phyloP scores from a whole-genome alignment of 2,797 vertebrate species.

The Podarcis siculus region DNA sequence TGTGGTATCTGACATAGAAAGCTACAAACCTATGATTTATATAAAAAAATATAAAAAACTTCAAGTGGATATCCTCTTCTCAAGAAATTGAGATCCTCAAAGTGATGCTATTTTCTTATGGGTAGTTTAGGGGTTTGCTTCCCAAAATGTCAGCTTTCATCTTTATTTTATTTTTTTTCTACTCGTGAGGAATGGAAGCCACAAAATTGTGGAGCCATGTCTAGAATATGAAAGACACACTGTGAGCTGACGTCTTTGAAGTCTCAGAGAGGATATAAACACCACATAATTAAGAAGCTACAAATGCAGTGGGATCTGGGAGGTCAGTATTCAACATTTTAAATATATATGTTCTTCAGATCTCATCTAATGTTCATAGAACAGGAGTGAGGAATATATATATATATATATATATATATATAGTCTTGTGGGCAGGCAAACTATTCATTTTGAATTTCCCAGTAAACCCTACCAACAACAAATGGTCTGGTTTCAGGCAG shows the following conservation, averaged over 20 bases:
- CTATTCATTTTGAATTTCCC: not conserved
- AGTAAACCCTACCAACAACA: not conserved
- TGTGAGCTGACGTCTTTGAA: slow-evolving; percentile 54
- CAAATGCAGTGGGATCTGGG: slow-evolving; percentile 41
- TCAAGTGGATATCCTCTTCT: slow-evolving; percentile 45
- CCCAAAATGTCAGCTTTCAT: slow-evolving; percentile 69
- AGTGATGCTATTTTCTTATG: slow-evolving; percentile 48
- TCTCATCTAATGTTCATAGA: not conserved
- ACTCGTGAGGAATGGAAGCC: slow-evolving; percentile 51
- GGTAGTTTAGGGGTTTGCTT: slow-evolving; percentile 45
- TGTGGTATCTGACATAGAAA: slow-evolving; percentile 24
- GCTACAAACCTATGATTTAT: not conserved
- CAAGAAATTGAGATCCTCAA: slow-evolving; percentile 47
- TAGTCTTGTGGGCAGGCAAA: not conserved
- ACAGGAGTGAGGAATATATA: no score
- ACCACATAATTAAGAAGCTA: slow-evolving; percentile 46
- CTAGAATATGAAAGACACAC: slow-evolving; percentile 57
- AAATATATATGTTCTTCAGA: not conserved
- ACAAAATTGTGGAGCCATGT: slow-evolving; percentile 33
- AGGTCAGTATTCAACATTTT: not conserved
- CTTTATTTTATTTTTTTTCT: slow-evolving; percentile 18
- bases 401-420: no score
- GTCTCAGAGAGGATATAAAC: slow-evolving; percentile 63
- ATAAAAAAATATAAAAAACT: slow-evolving; percentile 31
- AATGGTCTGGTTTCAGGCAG: not conserved